Base-by-base conservation (phyloP, 1,140 invertebrate genomes). In the Heterodera schachtii region DNA sequence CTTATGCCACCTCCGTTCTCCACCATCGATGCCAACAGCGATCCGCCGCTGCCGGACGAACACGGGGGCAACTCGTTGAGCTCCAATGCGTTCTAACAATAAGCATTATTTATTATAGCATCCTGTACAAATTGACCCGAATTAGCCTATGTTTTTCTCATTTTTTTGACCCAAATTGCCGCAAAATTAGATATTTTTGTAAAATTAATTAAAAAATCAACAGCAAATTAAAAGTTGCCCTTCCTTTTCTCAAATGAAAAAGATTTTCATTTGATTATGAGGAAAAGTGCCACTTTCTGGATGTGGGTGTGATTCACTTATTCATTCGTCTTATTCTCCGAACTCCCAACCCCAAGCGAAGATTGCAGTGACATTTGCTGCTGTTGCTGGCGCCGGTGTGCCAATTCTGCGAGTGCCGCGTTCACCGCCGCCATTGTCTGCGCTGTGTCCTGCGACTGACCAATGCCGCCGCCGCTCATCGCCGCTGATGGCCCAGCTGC, bases 351-450 rank as follows among this genome's bases (percentile, higher is more conserved):
- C 69, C 76, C 66, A 71, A 78, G 69, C 11, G 76, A 21, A n/a
- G 60, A 71, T 31, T 78, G 60, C 11, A 78, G 64, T 5, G 76
- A 43, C 47, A 78, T 60, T 46, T 78, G 66, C 41, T 69, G 76
- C n/a, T 78, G 76, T 69, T 78, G 76, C 19, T 78, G 76, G 7
- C 69, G 76, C 19, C 76, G 66, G 41, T 78, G 66, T 21, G 76
- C 76, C 21, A 78, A 67, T 46, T 78, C 76, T 21, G 43, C 52
- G 49, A 78, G 46, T 8, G 69, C 69, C 44, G 69, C 69, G 41
- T 71, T 71, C 9, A 78, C 60, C 3, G 76, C 76, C n/a, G 76
- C 76, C 9, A 9, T 16, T 60, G 57, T 60, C 19, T 9, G 57
- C 19, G 57, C 19, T 60, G 57, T 44, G 60, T 16, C 31, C 47